Conservation (phyloP, 2,113 vertebrate genomes). For the Microcebus murinus region DNA sequence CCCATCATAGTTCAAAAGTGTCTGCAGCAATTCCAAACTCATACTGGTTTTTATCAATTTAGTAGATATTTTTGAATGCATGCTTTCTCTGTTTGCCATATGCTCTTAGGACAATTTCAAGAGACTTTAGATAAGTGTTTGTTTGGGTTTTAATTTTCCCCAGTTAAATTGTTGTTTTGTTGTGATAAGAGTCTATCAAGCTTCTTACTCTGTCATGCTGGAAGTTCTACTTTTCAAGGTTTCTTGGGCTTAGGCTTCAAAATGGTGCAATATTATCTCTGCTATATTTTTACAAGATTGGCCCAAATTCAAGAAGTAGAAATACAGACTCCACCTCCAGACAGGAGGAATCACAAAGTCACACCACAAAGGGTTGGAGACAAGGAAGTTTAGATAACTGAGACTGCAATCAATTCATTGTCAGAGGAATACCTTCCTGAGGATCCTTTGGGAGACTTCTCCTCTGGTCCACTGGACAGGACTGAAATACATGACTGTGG, state of each 20-base stretch:
- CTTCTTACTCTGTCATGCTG: neutral
- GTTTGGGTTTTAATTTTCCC: neutral
- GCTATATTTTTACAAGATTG: neutral
- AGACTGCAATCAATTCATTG: neutral
- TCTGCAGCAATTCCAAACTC: neutral
- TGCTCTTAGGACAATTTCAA: constrained; percentile 6
- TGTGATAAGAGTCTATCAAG: neutral
- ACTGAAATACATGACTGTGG: neutral
- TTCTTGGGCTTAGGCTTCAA: neutral
- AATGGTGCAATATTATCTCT: neutral
- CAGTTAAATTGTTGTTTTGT: neutral
- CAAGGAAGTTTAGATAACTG: neutral
- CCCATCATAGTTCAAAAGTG: neutral
- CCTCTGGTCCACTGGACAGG: neutral
- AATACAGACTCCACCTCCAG: neutral
- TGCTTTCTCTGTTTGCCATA: neutral
- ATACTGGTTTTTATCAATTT: neutral
- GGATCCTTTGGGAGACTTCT: neutral
- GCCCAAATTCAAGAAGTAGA: neutral
- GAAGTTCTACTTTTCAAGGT: neutral
- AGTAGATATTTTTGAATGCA: neutral
- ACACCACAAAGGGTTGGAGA: neutral
- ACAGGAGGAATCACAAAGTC: neutral
- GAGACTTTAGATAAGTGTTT: neutral
- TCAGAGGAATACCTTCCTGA: neutral